Base-by-base conservation (phyloP, 2,797 vertebrate species). In the Rhinichthys osculus region DNA sequence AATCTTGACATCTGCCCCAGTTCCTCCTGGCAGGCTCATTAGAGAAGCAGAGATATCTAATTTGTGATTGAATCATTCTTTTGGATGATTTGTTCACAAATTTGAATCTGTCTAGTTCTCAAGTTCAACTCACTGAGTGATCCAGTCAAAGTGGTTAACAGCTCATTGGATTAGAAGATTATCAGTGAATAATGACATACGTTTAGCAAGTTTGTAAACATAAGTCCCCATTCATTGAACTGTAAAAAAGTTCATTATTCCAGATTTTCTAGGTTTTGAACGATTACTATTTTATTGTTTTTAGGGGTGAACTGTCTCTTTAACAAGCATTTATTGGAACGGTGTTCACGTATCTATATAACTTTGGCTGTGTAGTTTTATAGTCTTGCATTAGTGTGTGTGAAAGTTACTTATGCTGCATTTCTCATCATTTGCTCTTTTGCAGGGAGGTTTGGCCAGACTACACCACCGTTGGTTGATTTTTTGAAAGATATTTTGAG, bases 401-500 rank as follows among this genome's bases (percentile, higher is more conserved):
- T 82, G 50, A 50, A 54, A 27, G 44, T 57, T 17, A 5, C 9
- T 19, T n/a, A 8, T 66, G 27, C 30, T 78, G 17, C 3, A 35
- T 89, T 6, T 91, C 3, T 64, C 42, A 64, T 64, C 42, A 8
- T 54, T 87, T 76, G 44, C 17, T 90, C 4, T 40, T 85, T 91
- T 92, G 86, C 93, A 99, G 98, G 98, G 92, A 96, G 97, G 91
- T 99, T 99, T 94, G 98, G 98, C 84, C 98, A 99, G 91, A 99
- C 98, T 19, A 99, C 98, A 3, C 98, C 98, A 38, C 98, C 98
- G 0, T 96, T 99, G 85, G 98, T 99, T 52, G 98, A 99, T 90
- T 99, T 99, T 93, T 93, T 99, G 87, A 99, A 99, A 92, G 98
- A 99, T 90, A 99, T 99, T 92, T 94, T 99, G 86, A 96, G 97